Conservation (phyloP, 2,888 invertebrate genomes). For the Hymenopus coronatus region DNA sequence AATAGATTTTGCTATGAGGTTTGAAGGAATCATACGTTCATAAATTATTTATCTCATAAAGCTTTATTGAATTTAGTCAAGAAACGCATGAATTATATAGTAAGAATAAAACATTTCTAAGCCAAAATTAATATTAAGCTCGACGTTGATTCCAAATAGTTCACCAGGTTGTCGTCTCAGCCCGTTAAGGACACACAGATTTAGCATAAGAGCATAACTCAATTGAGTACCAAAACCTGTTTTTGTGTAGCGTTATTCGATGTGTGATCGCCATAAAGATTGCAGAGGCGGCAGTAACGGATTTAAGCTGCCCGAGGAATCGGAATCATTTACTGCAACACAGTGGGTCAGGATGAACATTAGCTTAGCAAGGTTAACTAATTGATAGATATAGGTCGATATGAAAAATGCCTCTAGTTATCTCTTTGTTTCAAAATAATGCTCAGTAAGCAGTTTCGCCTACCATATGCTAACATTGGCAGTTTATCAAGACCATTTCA, state of each 20-base stretch:
- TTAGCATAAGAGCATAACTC: background rate
- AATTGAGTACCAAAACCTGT: background rate
- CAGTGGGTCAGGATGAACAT: background rate
- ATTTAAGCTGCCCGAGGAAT: background rate
- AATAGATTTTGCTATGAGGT: too few relatives aligned
- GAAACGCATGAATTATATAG: too few relatives aligned
- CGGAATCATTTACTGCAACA: background rate
- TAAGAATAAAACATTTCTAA: background rate
- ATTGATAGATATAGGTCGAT: background rate
- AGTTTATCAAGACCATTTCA: background rate
- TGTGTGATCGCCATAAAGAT: background rate
- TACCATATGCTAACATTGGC: background rate
- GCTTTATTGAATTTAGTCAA: too few relatives aligned
- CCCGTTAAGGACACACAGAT: background rate
- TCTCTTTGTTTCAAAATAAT: background rate
- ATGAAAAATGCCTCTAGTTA: background rate
- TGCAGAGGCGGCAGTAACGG: background rate
- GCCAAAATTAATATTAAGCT: background rate
- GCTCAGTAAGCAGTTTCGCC: background rate
- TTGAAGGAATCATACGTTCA: too few relatives aligned
- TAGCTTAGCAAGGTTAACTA: background rate
- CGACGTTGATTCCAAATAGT: background rate
- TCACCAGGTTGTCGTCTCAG: background rate
- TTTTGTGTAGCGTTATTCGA: background rate
- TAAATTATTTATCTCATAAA: too few relatives aligned